These are phyloP conservation scores for Isurus oxyrinchus DNA, from an alignment of 2,113 vertebrate genomes.

Conservation along the genomic window DNA sequence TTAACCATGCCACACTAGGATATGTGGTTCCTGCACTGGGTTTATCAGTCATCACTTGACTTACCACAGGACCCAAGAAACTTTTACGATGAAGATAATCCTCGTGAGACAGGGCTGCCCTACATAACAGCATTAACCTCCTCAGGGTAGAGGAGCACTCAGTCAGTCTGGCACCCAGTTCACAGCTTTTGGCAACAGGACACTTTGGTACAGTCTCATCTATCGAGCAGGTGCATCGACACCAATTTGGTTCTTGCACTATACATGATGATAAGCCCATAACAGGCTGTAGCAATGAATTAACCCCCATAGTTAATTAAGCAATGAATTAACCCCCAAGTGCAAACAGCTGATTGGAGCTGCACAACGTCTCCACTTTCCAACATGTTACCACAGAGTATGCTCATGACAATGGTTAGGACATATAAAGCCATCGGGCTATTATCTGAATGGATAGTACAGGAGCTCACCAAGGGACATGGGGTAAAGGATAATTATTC, in stretches of 20 bases:
- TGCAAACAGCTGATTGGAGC: no score
- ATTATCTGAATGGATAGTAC: no score
- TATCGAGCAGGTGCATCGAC: background rate
- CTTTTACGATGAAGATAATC: no score
- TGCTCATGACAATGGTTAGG: no score
- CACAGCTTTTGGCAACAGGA: background rate
- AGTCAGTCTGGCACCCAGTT: no score
- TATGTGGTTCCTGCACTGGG: background rate
- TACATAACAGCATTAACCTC: background rate
- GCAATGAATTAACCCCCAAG: background rate
- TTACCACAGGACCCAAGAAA: background rate
- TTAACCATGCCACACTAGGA: background rate
- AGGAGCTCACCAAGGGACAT: no score
- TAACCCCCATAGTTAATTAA: no score
- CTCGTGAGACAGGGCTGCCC: background rate
- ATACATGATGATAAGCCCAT: background rate
- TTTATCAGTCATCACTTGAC: background rate
- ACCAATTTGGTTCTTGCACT: background rate
- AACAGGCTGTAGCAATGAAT: background rate
- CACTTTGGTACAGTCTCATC: background rate
- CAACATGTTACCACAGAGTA: no score
- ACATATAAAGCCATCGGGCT: no score
- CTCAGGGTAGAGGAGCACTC: no score
- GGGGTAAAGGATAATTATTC: no score
- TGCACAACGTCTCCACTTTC: no score